phyloP scores from a whole-genome alignment of 2,113 vertebrate species.

The Australoheros scitulus region DNA sequence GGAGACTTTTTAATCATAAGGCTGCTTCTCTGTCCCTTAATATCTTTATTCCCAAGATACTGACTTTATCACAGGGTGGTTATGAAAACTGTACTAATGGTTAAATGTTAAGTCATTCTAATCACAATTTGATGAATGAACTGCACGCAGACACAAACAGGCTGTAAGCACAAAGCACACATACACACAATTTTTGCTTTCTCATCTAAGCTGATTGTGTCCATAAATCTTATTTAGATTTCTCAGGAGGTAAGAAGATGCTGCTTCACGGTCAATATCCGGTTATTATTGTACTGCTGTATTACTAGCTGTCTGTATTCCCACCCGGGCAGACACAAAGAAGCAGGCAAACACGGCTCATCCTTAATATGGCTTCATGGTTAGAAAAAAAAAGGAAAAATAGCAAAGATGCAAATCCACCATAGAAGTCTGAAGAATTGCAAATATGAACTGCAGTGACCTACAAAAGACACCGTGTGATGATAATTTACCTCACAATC shows the following conservation, averaged over 20 bases:
- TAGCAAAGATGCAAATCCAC: constrained; percentile 41
- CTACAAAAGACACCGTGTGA: constrained; percentile 10
- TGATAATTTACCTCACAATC: neutral
- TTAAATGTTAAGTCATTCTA: neutral
- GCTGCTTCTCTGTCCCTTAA: neutral
- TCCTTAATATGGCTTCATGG: constrained; percentile 24
- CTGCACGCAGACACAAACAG: neutral
- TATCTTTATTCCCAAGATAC: neutral
- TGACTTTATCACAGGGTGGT: neutral
- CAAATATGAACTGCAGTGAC: constrained; percentile 21
- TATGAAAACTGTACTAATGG: neutral
- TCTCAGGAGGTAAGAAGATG: constrained; percentile 34
- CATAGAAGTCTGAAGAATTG: neutral
- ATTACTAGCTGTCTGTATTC: constrained; percentile 26
- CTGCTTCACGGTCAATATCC: constrained; percentile 51
- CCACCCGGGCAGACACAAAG: constrained; percentile 4
- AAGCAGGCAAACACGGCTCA: constrained; percentile 29
- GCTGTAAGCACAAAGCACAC: neutral
- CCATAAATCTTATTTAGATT: constrained; percentile 48
- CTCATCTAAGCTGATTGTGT: constrained; percentile 46
- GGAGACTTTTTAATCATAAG: neutral
- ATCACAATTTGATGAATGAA: neutral
- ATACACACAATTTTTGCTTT: constrained; percentile 17
- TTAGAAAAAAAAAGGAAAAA: neutral
- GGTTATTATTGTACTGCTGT: constrained; percentile 48